Evolutionary conservation across 2,888 invertebrate species (phyloP).

Genomic region (Junonia oenone): DNA sequence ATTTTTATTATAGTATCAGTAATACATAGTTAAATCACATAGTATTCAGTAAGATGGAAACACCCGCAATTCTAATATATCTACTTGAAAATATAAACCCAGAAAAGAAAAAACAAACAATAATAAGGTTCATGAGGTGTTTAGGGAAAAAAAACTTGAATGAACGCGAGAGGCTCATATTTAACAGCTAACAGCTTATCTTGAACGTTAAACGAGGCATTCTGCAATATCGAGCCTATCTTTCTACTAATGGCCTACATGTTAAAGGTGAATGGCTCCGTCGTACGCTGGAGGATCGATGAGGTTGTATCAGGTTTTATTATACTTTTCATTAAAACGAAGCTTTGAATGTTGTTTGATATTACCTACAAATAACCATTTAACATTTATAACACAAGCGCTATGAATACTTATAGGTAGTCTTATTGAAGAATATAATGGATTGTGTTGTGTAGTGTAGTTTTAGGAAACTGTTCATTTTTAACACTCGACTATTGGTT

Average conservation of each 20-base stretch:
- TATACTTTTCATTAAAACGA: background rate
- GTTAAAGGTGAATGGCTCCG: conserved; percentile 69
- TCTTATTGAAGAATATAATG: too few relatives aligned
- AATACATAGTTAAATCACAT: background rate
- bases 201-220: conserved; percentile 47
- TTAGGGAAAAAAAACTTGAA: conserved; percentile 1
- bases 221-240: conserved; percentile 67
- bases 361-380: background rate
- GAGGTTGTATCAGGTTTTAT: background rate
- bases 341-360: background rate
- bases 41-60: too few relatives aligned
- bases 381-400: too few relatives aligned
- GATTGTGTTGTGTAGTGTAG: too few relatives aligned
- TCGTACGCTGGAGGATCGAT: conserved; percentile 48
- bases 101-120: background rate
- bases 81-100: too few relatives aligned
- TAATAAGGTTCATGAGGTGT: background rate
- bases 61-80: too few relatives aligned
- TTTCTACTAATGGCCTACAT: conserved; percentile 70
- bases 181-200: conserved; percentile 63
- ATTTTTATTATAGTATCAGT: background rate
- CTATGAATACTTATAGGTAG: too few relatives aligned
- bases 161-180: conserved; percentile 51
- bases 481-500: too few relatives aligned
- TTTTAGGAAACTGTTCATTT: too few relatives aligned